These are phyloP conservation scores for Asbolus verrucosus DNA, from an alignment of 1,140 invertebrate species.

Conservation along the genomic window DNA sequence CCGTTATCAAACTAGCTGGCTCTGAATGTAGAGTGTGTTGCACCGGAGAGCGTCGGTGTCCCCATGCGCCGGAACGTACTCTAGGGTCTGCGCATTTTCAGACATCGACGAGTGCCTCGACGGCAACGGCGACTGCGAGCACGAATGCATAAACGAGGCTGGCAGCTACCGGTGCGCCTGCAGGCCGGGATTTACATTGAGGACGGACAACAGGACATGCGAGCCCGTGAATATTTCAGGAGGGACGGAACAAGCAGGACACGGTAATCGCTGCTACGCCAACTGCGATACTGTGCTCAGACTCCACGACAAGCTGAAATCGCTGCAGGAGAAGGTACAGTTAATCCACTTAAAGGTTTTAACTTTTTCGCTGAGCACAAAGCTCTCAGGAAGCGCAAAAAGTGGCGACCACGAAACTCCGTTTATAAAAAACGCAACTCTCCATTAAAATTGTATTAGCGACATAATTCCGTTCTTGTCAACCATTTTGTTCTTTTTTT, in stretches of 20 bases:
- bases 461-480: too few species aligned
- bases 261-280: slow-evolving; percentile 68
- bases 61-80: too few species aligned
- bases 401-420: neutral
- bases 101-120: slow-evolving; percentile 79
- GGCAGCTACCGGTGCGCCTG: slow-evolving; percentile 72
- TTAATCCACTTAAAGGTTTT: slow-evolving; percentile 31
- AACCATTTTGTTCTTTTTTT: too few species aligned
- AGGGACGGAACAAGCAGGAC: slow-evolving; percentile 46
- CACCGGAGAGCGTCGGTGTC: too few species aligned
- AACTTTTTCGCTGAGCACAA: neutral
- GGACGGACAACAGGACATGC: slow-evolving; percentile 73
- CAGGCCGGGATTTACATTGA: slow-evolving; percentile 66
- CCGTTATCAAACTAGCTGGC: too few species aligned
- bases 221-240: slow-evolving; percentile 55
- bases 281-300: slow-evolving; percentile 71
- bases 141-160: slow-evolving; percentile 71
- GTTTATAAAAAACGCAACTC: neutral
- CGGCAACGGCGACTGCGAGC: slow-evolving; percentile 72
- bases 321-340: slow-evolving; percentile 69
- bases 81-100: slow-evolving; percentile 61
- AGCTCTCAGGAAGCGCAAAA: too few species aligned
- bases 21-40: too few species aligned
- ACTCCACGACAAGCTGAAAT: slow-evolving; percentile 70
- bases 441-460: slow-evolving; percentile 11